Evolutionary conservation across 2,888 invertebrate species (phyloP), one percentile per base, ranked within the genome.

Genomic region (Chrysolina americana): DNA sequence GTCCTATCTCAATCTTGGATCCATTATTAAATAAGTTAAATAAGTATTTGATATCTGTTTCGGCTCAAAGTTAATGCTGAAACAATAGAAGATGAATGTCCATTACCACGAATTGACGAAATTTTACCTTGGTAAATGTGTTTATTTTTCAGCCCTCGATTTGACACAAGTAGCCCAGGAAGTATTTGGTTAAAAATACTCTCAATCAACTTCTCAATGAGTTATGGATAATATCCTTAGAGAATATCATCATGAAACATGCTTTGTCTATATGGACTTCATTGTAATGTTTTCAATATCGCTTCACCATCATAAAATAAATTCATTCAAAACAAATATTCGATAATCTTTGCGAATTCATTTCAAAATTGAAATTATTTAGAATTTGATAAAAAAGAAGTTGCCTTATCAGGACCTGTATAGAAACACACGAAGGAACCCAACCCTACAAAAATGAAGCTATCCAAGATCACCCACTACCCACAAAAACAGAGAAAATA

Each of bases 141-240:
- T 44, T 44, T 44, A 44, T 44, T 44, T 28, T 83, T 9, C 44
- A 2, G 8, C 44, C 44, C 44, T 44, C 44, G 44, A 44, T 44
- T 44, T n/a, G n/a, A n/a, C n/a, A n/a, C 13, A 44, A 44, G 44
- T n/a, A n/a, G n/a, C n/a, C n/a, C n/a, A n/a, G n/a, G n/a, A n/a
- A n/a, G 44, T 44, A n/a, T n/a, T n/a, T n/a, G n/a, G n/a, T n/a
- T n/a, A n/a, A n/a, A n/a, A n/a, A n/a, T n/a, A n/a, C n/a, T n/a
- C n/a, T n/a, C n/a, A n/a, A n/a, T n/a, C n/a, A n/a, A n/a, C n/a
- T n/a, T n/a, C n/a, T n/a, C n/a, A n/a, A n/a, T n/a, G n/a, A n/a
- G n/a, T n/a, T n/a, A n/a, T n/a, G n/a, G n/a, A n/a, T n/a, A n/a
- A n/a, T n/a, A n/a, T n/a, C n/a, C n/a, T n/a, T 13, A 44, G 8